Conservation (phyloP, 2,113 vertebrate species). For the Myocastor coypus region DNA sequence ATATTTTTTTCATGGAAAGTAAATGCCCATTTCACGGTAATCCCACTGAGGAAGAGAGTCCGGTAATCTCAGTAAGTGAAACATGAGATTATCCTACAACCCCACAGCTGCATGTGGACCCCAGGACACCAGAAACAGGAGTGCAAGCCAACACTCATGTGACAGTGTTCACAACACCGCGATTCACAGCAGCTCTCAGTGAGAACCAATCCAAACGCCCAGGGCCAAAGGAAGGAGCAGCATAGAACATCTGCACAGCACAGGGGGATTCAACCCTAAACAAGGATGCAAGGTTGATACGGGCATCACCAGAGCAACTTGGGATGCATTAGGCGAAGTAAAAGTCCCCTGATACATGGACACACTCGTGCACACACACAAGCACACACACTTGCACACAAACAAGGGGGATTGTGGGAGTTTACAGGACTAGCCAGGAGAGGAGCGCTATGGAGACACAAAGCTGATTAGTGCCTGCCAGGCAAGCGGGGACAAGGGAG, state of each 20-base stretch:
- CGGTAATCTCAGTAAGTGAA: neutral
- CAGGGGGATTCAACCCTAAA: neutral
- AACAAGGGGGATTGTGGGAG: neutral
- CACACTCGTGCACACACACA: neutral
- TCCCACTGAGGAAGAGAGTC: neutral
- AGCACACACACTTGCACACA: neutral
- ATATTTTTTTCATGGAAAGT: neutral
- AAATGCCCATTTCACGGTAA: neutral
- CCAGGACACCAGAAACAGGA: neutral
- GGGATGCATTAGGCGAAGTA: neutral
- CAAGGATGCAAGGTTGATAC: neutral
- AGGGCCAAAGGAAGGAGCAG: neutral
- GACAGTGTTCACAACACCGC: neutral
- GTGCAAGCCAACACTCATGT: neutral
- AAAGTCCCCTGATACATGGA: neutral
- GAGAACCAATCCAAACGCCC: neutral
- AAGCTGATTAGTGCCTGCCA: neutral
- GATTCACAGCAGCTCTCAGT: neutral
- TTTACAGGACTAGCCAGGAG: neutral
- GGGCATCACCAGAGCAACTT: neutral
- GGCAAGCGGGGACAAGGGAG: neutral
- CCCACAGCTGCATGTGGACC: neutral
- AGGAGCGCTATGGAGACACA: neutral
- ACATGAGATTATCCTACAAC: neutral
- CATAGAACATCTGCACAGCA: neutral